Conservation (phyloP, 1,140 invertebrate species). For the Zaprionus africanus region DNA sequence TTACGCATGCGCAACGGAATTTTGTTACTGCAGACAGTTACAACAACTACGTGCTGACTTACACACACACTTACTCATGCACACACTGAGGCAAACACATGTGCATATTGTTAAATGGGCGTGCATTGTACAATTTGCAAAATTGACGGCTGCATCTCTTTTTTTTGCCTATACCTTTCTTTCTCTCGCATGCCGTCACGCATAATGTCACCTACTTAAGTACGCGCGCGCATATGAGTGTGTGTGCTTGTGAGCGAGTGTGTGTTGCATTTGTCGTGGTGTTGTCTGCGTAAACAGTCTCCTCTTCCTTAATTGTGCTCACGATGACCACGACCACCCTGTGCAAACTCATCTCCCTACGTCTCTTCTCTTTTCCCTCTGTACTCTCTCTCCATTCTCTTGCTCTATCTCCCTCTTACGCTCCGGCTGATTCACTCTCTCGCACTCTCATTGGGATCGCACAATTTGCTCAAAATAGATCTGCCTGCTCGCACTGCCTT, state of each 20-base stretch:
- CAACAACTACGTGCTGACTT: no score
- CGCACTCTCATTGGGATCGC: constrained; percentile 15
- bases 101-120: constrained; percentile 21
- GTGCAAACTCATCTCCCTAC: constrained; percentile 1
- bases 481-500: neutral
- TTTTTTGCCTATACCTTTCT: constrained; percentile 12
- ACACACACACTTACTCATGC: neutral
- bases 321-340: neutral
- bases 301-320: constrained; percentile 3
- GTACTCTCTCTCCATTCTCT: neutral
- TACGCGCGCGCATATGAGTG: constrained; percentile 1
- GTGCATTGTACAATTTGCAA: constrained; percentile 44
- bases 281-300: constrained; percentile 6
- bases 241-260: neutral
- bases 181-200: constrained; percentile 29
- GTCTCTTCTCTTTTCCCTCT: neutral
- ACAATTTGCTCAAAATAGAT: constrained; percentile 47
- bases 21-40: neutral
- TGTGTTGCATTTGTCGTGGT: constrained; percentile 10
- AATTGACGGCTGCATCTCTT: constrained; percentile 40
- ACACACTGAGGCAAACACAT: neutral
- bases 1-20: constrained; percentile 50
- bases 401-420: neutral
- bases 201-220: constrained; percentile 46
- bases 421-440: neutral